Evolutionary conservation across 2,113 vertebrate genomes (phyloP).

Genomic region (Paracanthobrama guichenoti): DNA sequence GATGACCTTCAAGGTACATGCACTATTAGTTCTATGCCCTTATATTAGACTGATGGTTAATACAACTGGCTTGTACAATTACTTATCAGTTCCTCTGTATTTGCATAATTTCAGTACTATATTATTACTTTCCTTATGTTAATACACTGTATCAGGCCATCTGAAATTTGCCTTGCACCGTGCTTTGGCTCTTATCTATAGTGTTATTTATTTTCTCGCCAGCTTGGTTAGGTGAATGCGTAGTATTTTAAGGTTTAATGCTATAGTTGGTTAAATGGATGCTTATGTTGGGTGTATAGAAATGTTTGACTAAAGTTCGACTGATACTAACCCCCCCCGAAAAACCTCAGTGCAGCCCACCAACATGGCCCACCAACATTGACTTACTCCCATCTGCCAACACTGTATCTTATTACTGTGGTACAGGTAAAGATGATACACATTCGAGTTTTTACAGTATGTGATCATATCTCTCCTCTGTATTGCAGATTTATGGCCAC

Average conservation of each 20-base stretch:
- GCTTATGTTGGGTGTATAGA: not conserved
- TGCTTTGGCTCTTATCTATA: not conserved
- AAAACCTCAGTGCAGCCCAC: slow-evolving; percentile 15
- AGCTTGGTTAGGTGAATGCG: not conserved
- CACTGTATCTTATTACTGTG: slow-evolving; percentile 39
- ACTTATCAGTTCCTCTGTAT: slow-evolving; percentile 5
- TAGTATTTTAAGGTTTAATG: not conserved
- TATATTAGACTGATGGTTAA: slow-evolving; percentile 17
- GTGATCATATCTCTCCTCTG: not conserved
- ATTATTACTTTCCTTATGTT: slow-evolving; percentile 18
- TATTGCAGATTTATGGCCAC: not conserved
- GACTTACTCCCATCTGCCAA: not conserved
- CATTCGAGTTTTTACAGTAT: slow-evolving; percentile 24
- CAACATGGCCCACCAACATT: too few species aligned
- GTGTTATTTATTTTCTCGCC: slow-evolving; percentile 19
- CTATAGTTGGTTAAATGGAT: not conserved
- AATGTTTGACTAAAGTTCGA: not conserved
- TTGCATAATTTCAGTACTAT: not conserved
- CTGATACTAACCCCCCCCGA: not conserved
- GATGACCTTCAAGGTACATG: not conserved
- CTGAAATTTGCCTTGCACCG: not conserved
- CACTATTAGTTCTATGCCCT: not conserved
- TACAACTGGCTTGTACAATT: slow-evolving; percentile 28
- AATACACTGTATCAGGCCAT: slow-evolving; percentile 30
- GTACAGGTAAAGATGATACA: slow-evolving; percentile 18